Conservation (phyloP, 23 tunicate species). For the Clavelina lepadiformis region DNA sequence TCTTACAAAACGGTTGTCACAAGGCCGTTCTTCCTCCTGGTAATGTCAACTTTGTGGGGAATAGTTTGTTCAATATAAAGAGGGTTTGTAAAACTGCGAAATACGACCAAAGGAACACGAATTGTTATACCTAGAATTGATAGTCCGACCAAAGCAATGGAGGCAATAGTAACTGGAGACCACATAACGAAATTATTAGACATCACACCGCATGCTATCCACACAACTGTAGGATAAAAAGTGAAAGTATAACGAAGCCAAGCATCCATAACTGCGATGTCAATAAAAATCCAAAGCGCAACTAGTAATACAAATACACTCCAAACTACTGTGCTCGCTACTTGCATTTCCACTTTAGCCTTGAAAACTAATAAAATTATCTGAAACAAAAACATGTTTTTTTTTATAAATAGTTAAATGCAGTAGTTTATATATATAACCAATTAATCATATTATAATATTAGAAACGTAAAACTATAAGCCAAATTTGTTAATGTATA, state of each 20-base stretch:
- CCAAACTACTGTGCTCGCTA: constrained; percentile 26
- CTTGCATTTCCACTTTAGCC: constrained; percentile 18
- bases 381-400: constrained; percentile 5
- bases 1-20: constrained; percentile 18
- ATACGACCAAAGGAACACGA: constrained; percentile 61
- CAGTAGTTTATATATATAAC: neutral
- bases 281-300: constrained; percentile 46
- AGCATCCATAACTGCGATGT: constrained; percentile 42
- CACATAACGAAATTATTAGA: constrained; percentile 43
- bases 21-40: neutral
- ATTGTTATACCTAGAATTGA: constrained; percentile 26
- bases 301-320: constrained; percentile 32
- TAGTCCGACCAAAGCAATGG: constrained; percentile 18
- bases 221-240: constrained; percentile 38
- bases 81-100: constrained; percentile 60
- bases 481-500: too few species aligned
- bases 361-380: constrained; percentile 32
- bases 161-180: constrained; percentile 49
- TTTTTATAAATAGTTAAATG: neutral
- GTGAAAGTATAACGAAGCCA: constrained; percentile 73
- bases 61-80: constrained; percentile 66
- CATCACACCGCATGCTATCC: constrained; percentile 37
- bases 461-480: too few species aligned
- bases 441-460: too few species aligned
- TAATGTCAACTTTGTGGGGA: constrained; percentile 29